Percentiles rank a stretch among this genome's conserved stretches.
These are phyloP conservation scores for Brachypodius melanocephalos DNA, from an alignment of 2,113 vertebrate species.

Conservation along the genomic window DNA sequence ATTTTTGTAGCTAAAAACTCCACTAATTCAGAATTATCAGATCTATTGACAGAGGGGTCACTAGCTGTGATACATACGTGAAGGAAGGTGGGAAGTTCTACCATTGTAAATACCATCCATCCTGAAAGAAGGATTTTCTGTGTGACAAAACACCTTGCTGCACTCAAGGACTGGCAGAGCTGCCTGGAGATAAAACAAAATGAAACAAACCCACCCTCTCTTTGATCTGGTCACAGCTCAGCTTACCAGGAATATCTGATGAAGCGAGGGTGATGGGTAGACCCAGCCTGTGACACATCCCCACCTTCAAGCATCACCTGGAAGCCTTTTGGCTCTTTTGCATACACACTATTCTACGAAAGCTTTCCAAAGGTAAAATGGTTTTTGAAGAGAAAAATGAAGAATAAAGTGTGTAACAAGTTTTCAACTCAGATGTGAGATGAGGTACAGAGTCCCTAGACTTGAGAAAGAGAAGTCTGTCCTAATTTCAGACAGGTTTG, in stretches of 20 bases:
- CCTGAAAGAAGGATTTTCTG: background rate
- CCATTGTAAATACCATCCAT: background rate
- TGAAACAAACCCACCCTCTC: background rate
- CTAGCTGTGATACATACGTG: background rate
- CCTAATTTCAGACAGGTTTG: background rate
- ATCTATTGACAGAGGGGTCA: background rate
- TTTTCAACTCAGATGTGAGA: background rate
- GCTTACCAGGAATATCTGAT: background rate
- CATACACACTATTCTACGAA: background rate
- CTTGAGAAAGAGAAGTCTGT: background rate
- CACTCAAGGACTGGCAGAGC: background rate
- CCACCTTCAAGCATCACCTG: background rate
- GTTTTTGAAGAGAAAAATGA: background rate
- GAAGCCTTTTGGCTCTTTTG: background rate
- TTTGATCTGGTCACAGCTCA: constrained; percentile 7
- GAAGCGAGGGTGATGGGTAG: background rate
- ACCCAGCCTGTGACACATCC: background rate
- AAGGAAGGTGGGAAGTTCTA: background rate
- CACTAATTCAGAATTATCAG: background rate
- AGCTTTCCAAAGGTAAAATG: background rate
- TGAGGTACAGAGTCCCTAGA: background rate
- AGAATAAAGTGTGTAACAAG: background rate
- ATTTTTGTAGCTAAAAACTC: background rate
- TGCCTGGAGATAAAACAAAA: background rate
- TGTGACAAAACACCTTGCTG: background rate